Evolutionary conservation across 1,140 invertebrate species (phyloP).

Genomic region (Acyrthosiphon pisum): DNA sequence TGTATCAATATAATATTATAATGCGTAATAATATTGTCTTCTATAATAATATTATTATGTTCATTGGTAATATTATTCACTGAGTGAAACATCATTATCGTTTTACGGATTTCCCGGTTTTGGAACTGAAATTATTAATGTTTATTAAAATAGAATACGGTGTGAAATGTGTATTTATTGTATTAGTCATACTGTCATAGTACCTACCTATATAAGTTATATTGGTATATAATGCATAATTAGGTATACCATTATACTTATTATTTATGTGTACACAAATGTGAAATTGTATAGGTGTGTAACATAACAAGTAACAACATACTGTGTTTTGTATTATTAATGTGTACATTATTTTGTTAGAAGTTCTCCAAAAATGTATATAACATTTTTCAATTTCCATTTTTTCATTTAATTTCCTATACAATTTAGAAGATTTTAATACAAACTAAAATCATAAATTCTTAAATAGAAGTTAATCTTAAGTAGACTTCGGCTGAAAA

Average conservation of each 20-base stretch:
- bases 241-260: neutral
- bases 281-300: neutral
- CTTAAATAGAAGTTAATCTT: neutral
- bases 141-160: neutral
- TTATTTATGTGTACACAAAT: neutral
- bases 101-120: neutral
- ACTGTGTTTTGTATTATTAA: neutral
- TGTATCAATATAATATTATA: too few species aligned
- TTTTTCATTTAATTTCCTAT: neutral
- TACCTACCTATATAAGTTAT: neutral
- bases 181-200: neutral
- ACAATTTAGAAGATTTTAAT: neutral
- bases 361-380: neutral
- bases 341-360: neutral
- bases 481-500: neutral
- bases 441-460: neutral
- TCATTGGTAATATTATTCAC: neutral
- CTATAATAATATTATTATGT: neutral
- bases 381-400: neutral
- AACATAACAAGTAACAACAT: neutral
- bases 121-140: neutral
- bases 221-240: neutral
- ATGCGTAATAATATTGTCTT: neutral
- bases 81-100: neutral
- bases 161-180: neutral